A percentile compares a stretch with the other conserved stretches of the same genome.
Evolutionary conservation across 2,888 invertebrate species (phyloP).

Genomic region (Digitonthophagus gazella): DNA sequence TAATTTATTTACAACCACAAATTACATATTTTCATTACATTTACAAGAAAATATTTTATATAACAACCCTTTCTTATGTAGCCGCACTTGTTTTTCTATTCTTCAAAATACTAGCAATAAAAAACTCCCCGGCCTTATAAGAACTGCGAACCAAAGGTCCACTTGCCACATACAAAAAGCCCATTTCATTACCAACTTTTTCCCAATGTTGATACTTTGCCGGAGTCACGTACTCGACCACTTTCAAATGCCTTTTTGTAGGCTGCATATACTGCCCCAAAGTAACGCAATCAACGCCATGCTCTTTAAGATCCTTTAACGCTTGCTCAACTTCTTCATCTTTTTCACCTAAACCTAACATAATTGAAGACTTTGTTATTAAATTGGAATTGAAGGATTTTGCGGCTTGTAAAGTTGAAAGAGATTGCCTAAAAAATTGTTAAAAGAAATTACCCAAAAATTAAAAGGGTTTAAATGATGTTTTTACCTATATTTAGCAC

Average conservation of each 20-base stretch:
- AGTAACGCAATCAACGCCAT: slow-evolving; percentile 92
- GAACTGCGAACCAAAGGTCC: slow-evolving; percentile 96
- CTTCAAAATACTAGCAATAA: slow-evolving; percentile 77
- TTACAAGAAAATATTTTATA: too few relatives aligned
- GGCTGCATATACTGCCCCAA: slow-evolving; percentile 99
- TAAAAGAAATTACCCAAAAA: too few relatives aligned
- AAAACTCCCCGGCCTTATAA: slow-evolving; percentile 97
- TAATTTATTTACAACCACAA: neutral
- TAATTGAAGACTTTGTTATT: slow-evolving; percentile 96
- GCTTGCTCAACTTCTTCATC: slow-evolving; percentile 85
- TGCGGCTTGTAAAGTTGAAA: slow-evolving; percentile 77
- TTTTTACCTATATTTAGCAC: slow-evolving; percentile 76
- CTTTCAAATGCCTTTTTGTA: slow-evolving; percentile 91
- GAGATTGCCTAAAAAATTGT: slow-evolving; percentile 68
- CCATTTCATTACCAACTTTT: slow-evolving; percentile 73
- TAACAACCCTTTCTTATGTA: too few relatives aligned
- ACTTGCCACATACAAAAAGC: slow-evolving; percentile 95
- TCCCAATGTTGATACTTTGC: slow-evolving; percentile 90
- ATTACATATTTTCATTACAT: neutral
- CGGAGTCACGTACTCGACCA: slow-evolving; percentile 95
- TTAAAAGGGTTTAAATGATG: slow-evolving; percentile 43
- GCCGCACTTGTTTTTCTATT: slow-evolving; percentile 51
- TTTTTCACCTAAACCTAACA: slow-evolving; percentile 93
- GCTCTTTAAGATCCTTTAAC: slow-evolving; percentile 76
- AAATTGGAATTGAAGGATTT: slow-evolving; percentile 78